Evolutionary conservation across 2,113 vertebrate species (phyloP).

Genomic region (Carettochelys insculpta): DNA sequence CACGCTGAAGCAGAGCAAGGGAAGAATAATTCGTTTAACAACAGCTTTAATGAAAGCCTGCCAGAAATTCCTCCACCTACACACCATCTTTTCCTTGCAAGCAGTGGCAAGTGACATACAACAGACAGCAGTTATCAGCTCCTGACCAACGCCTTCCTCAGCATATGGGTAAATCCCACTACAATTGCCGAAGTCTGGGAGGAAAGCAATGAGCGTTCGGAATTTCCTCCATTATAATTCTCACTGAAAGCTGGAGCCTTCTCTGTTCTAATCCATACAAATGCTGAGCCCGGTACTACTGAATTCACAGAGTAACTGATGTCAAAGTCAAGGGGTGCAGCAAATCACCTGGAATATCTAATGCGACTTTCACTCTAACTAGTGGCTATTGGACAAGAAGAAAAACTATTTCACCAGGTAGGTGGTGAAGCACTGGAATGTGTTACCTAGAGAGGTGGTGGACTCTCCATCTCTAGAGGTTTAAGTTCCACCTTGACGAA

Average conservation of each 20-base stretch:
- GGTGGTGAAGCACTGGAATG: no score
- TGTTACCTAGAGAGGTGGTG: no score
- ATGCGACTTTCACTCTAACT: neutral
- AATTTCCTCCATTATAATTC: neutral
- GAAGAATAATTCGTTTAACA: neutral
- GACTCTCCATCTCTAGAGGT: no score
- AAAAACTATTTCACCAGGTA: no score
- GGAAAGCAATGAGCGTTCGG: neutral
- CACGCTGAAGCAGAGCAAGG: neutral
- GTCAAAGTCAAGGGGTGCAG: neutral
- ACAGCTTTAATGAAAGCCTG: neutral
- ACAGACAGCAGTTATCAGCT: neutral
- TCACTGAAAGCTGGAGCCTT: neutral
- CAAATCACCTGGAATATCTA: neutral
- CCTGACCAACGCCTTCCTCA: neutral
- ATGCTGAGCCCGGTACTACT: neutral
- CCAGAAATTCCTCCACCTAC: neutral
- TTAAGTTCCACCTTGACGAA: no score
- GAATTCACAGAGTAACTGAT: neutral
- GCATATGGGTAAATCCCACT: neutral
- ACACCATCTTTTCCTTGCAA: neutral
- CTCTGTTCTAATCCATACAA: neutral
- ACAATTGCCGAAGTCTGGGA: neutral
- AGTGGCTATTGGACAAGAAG: neutral
- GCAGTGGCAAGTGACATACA: neutral